Conservation (phyloP, 2,113 vertebrate genomes). For the Fulmarus glacialis region DNA sequence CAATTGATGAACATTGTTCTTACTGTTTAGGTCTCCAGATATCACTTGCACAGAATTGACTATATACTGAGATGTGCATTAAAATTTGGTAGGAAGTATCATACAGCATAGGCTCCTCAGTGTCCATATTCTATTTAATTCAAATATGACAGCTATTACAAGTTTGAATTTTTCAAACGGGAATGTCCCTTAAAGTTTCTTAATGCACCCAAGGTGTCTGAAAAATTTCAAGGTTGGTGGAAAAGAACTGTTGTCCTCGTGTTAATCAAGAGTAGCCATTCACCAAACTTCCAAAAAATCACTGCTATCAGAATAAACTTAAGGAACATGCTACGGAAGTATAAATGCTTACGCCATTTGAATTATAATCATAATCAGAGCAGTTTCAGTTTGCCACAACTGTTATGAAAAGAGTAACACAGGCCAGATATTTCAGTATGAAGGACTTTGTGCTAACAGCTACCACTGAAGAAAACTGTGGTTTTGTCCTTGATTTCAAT, state of each 20-base stretch:
- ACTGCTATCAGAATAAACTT: neutral
- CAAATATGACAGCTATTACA: neutral
- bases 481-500: neutral
- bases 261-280: neutral
- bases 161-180: neutral
- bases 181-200: neutral
- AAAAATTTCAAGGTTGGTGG: neutral
- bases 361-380: neutral
- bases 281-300: neutral
- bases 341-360: neutral
- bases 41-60: neutral
- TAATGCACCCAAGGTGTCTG: neutral
- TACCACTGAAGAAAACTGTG: neutral
- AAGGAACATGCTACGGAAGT: neutral
- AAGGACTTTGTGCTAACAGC: neutral
- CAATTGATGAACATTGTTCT: neutral
- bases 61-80: neutral
- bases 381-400: neutral
- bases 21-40: neutral
- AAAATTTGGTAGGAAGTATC: neutral
- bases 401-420: neutral
- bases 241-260: neutral
- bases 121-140: neutral
- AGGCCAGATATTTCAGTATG: neutral
- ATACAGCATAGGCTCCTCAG: neutral